Evolutionary conservation across 1,140 invertebrate genomes (phyloP).

Genomic region (Pachypeltis micranthus): DNA sequence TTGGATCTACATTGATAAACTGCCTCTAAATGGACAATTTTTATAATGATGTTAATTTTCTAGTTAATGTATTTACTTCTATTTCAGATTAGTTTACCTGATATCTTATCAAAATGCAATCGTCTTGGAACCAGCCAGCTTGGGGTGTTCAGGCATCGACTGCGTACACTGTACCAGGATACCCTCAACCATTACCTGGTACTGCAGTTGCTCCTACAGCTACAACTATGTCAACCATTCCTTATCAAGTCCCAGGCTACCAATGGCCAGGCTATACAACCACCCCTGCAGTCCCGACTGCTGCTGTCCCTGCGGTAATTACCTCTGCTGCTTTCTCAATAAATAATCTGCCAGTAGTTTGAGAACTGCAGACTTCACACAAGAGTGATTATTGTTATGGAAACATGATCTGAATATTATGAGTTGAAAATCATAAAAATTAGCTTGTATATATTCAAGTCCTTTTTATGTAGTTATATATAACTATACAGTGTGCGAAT

Average conservation of each 20-base stretch:
- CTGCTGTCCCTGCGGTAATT: not conserved
- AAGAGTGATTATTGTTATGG: not conserved
- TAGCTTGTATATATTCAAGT: too few species aligned
- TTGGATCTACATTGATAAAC: too few species aligned
- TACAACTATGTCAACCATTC: slow-evolving; percentile 8
- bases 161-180: slow-evolving; percentile 7
- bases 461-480: too few species aligned
- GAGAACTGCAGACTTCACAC: not conserved
- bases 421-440: not conserved
- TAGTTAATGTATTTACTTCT: too few species aligned
- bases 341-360: not conserved
- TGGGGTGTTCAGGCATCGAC: slow-evolving; percentile 1
- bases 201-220: slow-evolving; percentile 15
- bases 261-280: slow-evolving; percentile 14
- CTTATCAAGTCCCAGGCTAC: slow-evolving; percentile 11
- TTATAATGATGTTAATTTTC: too few species aligned
- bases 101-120: too few species aligned
- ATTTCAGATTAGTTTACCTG: too few species aligned
- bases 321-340: not conserved
- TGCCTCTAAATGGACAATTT: too few species aligned
- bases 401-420: not conserved
- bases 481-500: not conserved
- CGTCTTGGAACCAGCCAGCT: slow-evolving; percentile 14
- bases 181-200: slow-evolving; percentile 10
- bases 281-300: not conserved